Base-by-base conservation (phyloP, 2,113 vertebrate species). In the Acanthochromis polyacanthus region DNA sequence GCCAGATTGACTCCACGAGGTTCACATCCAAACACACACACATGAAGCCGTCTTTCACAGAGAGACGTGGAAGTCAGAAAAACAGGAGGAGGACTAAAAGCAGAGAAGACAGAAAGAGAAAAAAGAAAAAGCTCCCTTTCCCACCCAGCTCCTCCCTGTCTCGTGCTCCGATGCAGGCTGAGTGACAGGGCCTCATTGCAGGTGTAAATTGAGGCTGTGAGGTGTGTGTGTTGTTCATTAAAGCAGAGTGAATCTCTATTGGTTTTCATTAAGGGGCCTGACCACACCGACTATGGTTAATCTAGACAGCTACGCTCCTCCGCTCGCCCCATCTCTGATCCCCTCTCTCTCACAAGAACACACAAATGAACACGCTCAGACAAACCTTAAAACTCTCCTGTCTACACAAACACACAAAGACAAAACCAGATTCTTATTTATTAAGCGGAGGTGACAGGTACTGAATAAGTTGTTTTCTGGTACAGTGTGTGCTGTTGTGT, bases 201-300 rank as follows among this genome's bases (percentile, higher is more conserved):
- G 95, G 95, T 95, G 96, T 97, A 99, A 98, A 99, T 99, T 99
- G 97, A 96, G 95, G 93, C 95, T 94, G 96, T 96, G 96, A 95
- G 95, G 96, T 96, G 96, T 93, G 94, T 96, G 96, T 97, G 96
- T 96, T 96, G 94, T 96, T 98, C 97, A 98, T 99, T 99, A 98
- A 97, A 97, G 97, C 92, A 93, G 96, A 95, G 96, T 96, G 97
- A 98, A 97, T 97, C 96, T 96, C 95, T 95, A 97, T 98, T 98
- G 97, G 96, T 96, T 97, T 99, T 97, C 96, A 99, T 98, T 99
- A 98, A 95, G 83, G 88, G 91, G 89, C 92, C 95, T 96, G 95
- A 96, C 96, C 95, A 95, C 68, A 94, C 94, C 95, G 96, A 97
- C 93, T 91, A 90, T 96, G 95, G 96, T 96, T 99, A 98, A 98